Base-by-base conservation (phyloP, 2,797 vertebrate species). In the Trichosurus vulpecula region DNA sequence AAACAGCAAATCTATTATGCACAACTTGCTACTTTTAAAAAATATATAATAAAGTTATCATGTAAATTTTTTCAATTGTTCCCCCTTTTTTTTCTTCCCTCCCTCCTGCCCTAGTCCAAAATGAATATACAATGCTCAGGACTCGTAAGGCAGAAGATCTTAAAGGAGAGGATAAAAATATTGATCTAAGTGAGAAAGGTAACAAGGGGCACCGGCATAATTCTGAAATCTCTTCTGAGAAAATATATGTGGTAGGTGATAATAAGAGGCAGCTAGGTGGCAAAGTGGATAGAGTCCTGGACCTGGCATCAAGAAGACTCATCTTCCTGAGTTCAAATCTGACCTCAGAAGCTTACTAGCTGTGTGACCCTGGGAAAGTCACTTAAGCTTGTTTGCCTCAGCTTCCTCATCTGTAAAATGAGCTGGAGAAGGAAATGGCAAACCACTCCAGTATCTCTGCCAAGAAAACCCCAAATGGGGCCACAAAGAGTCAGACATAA, bases 111-210 rank as follows among this genome's bases (percentile, higher is more conserved):
- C 35, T n/a, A 66, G 61, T n/a, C 61, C 31, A n/a, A 66, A 66
- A n/a, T n/a, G 19, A 74, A 9, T 35, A 8, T 74, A 6, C 16
- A 74, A 13, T 41, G n/a, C 41, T 74, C 35, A 41, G 66, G 66
- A 74, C 9, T 74, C 61, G 74, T 74, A 41, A 74, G n/a, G 66
- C 57, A 95, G 47, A 58, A 90, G 66, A 58, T 95, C 41, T 93
- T 94, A 81, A 14, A 56, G 1, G 52, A 54, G 51, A 89, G 81
- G 56, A 90, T 74, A 90, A 90, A 96, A 66, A n/a, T 92, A 16
- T 93, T 57, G 47, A 93, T 54, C 47, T 9, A 91, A 51, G 27
- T 91, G 61, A 93, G 90, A 91, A 96, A 81, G 93, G 93, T 90
- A 31, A 74, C 61, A 81, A 81, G 19, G 8, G 47, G 41, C 74